phyloP scores from a whole-genome alignment of 2,797 vertebrate genomes.

The Sandelia bainsii region DNA sequence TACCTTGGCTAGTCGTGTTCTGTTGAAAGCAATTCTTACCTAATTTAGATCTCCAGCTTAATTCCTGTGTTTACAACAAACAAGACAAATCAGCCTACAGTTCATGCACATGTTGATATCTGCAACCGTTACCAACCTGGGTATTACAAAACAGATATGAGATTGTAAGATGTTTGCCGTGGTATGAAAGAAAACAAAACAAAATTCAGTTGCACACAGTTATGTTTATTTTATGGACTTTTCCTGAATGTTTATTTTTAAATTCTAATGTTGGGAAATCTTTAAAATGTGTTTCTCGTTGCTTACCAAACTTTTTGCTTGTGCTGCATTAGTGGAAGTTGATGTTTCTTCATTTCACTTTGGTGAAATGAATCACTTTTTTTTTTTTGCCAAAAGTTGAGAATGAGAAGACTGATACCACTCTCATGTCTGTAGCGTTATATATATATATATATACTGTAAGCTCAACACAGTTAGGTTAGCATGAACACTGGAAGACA shows the following conservation, averaged over 20 bases:
- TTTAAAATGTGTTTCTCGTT: neutral
- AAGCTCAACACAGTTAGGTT: too few relatives aligned
- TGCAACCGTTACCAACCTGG: neutral
- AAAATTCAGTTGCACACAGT: neutral
- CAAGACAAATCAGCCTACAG: constrained; percentile 15
- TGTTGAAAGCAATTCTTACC: constrained; percentile 59
- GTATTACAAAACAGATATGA: neutral
- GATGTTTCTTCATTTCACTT: too few relatives aligned
- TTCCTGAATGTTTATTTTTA: neutral
- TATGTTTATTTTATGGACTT: neutral
- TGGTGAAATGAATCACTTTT: too few relatives aligned
- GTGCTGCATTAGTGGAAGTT: too few relatives aligned
- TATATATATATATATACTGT: too few relatives aligned
- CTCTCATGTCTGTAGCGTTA: too few relatives aligned
- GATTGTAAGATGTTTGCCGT: neutral
- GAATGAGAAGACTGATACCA: too few relatives aligned
- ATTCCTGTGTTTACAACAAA: constrained; percentile 47
- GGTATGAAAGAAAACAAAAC: neutral
- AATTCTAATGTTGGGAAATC: too few relatives aligned
- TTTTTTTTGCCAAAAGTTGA: too few relatives aligned
- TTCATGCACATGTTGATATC: constrained; percentile 19
- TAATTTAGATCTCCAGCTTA: constrained; percentile 63
- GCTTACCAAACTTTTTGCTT: too few relatives aligned
- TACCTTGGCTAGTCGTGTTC: constrained; percentile 55
- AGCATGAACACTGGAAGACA: too few relatives aligned